Percentiles rank a stretch among this genome's conserved stretches.
Evolutionary conservation across 1,140 invertebrate species (phyloP).

Genomic region (Drosophila pruinosa): DNA sequence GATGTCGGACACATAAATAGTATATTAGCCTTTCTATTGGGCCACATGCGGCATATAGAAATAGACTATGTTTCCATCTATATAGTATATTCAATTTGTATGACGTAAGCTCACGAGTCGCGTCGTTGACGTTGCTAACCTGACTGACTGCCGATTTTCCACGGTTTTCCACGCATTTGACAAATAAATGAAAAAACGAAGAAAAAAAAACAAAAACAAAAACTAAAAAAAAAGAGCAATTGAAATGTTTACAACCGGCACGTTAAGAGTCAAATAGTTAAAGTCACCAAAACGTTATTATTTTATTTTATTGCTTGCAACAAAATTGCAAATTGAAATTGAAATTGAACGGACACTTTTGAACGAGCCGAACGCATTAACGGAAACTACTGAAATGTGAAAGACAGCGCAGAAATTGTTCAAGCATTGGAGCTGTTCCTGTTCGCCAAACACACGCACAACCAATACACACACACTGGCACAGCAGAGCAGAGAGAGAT

Average conservation of each 20-base stretch:
- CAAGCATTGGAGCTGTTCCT: conserved; percentile 68
- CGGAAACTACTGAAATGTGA: conserved; percentile 80
- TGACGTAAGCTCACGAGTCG: conserved; percentile 76
- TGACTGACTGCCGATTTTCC: conserved; percentile 28
- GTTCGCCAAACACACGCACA: conserved; percentile 38
- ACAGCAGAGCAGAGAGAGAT: conserved; percentile 14
- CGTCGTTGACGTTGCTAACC: conserved; percentile 25
- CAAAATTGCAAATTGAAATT: not conserved
- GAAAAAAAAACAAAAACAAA: not conserved
- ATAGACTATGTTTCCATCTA: conserved; percentile 60
- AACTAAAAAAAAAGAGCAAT: not conserved
- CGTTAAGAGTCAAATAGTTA: too few species aligned
- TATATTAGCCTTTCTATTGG: conserved; percentile 53
- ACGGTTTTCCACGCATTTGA: conserved; percentile 7
- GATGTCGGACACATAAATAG: conserved; percentile 16
- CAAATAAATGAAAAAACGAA: not conserved
- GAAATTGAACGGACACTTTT: conserved; percentile 20
- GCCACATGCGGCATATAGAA: conserved; percentile 73
- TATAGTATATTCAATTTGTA: conserved; percentile 36
- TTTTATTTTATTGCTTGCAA: too few species aligned
- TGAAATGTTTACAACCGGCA: not conserved
- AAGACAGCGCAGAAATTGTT: conserved; percentile 72
- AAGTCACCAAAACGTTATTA: too few species aligned
- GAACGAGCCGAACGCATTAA: conserved; percentile 76
- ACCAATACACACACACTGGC: not conserved